Percentiles rank a stretch among this genome's conserved stretches.
These are phyloP conservation scores for Periophthalmus modestus DNA, from an alignment of 2,113 vertebrate species.

Conservation along the genomic window DNA sequence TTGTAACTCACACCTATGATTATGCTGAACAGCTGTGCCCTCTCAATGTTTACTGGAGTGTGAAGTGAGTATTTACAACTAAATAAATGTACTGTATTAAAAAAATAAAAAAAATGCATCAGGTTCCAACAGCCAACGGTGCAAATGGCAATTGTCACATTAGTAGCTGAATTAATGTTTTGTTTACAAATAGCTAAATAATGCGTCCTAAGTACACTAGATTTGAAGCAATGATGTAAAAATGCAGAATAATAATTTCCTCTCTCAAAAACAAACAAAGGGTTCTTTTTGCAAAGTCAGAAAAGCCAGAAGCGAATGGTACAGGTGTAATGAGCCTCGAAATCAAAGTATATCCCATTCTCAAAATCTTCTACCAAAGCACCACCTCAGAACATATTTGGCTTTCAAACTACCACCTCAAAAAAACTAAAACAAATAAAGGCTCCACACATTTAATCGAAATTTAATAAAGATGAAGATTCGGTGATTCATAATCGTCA, in stretches of 20 bases:
- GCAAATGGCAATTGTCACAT: neutral
- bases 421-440: neutral
- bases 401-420: neutral
- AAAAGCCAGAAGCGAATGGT: neutral
- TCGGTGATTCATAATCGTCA: too few relatives aligned
- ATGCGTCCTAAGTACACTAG: neutral
- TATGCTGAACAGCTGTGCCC: too few relatives aligned
- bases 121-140: neutral
- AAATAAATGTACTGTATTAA: too few relatives aligned
- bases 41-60: too few relatives aligned
- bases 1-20: too few relatives aligned
- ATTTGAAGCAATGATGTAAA: neutral
- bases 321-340: neutral
- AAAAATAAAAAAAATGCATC: too few relatives aligned
- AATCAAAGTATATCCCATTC: neutral
- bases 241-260: neutral
- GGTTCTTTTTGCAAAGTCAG: neutral
- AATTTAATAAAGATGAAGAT: too few relatives aligned
- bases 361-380: neutral
- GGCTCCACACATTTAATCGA: too few relatives aligned
- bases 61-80: too few relatives aligned
- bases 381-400: neutral
- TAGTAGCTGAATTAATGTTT: neutral
- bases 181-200: neutral
- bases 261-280: neutral